Evolutionary conservation across 1,140 invertebrate species (phyloP).

Genomic region (Drosophila sucinea): DNA sequence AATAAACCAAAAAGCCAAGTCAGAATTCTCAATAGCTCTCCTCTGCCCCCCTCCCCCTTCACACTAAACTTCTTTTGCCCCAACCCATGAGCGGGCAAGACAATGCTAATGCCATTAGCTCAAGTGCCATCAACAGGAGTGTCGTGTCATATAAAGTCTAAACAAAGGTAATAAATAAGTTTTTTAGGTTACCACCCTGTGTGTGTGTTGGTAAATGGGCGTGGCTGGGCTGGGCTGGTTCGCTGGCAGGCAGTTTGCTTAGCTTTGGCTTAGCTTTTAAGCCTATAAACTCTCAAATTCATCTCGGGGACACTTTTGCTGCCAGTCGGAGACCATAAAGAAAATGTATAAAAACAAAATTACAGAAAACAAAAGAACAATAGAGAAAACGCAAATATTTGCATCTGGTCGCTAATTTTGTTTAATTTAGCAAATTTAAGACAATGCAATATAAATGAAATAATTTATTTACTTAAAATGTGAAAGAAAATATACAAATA

Average conservation of each 20-base stretch:
- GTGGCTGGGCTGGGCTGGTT: neutral
- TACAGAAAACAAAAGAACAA: neutral
- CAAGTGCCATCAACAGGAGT: slow-evolving; percentile 62
- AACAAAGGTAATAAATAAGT: slow-evolving; percentile 68
- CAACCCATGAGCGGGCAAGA: slow-evolving; percentile 9
- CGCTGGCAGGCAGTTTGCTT: slow-evolving; percentile 8
- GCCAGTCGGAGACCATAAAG: neutral
- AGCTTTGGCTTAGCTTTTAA: slow-evolving; percentile 37
- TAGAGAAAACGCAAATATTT: neutral
- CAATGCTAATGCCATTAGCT: slow-evolving; percentile 61
- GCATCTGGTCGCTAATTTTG: neutral
- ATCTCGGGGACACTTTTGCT: slow-evolving; percentile 6
- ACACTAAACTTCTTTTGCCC: neutral
- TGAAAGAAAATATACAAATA: too few species aligned
- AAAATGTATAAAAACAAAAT: neutral
- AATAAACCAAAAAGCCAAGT: slow-evolving; percentile 21
- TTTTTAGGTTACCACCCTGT: slow-evolving; percentile 35
- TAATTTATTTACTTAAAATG: neutral
- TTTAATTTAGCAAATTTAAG: neutral
- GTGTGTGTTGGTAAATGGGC: neutral
- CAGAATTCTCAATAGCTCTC: neutral
- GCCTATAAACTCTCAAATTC: slow-evolving; percentile 38
- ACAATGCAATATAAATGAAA: neutral
- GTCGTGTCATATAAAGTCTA: slow-evolving; percentile 55
- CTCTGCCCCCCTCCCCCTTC: neutral